Percentiles rank a stretch among this genome's conserved stretches.
phyloP scores from a whole-genome alignment of 92 coral and sea anemone species.

The Palythoa grandiflora region DNA sequence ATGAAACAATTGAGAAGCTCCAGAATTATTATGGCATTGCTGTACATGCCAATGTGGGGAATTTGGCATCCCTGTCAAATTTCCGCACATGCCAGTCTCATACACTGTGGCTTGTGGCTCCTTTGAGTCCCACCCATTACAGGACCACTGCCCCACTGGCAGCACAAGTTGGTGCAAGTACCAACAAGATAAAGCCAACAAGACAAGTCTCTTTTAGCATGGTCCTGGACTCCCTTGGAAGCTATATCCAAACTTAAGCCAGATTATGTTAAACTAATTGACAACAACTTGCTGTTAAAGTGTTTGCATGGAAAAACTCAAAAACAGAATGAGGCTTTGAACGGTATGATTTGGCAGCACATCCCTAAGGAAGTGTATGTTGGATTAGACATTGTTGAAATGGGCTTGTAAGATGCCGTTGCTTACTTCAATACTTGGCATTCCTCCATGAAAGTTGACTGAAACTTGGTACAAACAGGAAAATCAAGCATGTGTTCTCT shows the following conservation, averaged over 20 bases:
- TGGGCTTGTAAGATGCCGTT: constrained; percentile 72
- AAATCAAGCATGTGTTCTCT: constrained; percentile 51
- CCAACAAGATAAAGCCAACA: background rate
- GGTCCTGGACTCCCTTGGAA: background rate
- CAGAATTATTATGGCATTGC: background rate
- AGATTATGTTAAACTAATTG: constrained; percentile 64
- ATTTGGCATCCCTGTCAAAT: background rate
- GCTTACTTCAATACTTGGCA: constrained; percentile 67
- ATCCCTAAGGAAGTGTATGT: background rate
- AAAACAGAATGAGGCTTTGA: constrained; percentile 65
- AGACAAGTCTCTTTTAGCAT: background rate
- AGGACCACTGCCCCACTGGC: background rate
- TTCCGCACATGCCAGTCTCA: background rate
- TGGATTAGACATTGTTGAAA: constrained; percentile 58
- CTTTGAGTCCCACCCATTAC: background rate
- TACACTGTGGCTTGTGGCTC: too few relatives aligned
- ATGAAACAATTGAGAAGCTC: background rate
- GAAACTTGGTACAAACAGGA: constrained; percentile 49
- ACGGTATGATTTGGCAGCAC: constrained; percentile 46
- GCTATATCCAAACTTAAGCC: constrained; percentile 26
- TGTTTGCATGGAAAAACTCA: constrained; percentile 72
- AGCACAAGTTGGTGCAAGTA: background rate
- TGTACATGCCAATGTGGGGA: background rate
- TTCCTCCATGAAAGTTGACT: constrained; percentile 65
- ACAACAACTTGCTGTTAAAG: constrained; percentile 53